Base-by-base conservation (phyloP, 1,140 invertebrate species). In the Lordiphosa clarofinis region DNA sequence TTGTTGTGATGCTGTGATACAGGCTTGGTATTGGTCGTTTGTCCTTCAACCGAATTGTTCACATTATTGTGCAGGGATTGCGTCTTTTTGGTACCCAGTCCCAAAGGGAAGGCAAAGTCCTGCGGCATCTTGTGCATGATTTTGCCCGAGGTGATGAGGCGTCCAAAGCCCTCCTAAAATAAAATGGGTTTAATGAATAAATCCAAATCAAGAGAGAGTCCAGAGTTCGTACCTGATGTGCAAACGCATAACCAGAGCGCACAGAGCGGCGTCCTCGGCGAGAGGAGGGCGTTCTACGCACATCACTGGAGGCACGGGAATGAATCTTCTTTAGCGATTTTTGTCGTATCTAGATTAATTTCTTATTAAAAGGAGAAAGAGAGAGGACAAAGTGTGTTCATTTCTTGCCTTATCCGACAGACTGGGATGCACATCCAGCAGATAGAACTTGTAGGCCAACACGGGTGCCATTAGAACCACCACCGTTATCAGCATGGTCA, bases 221-320 rank as follows among this genome's bases (percentile, higher is more conserved):
- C 15, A 1, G 3, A 2, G 0, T 7, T 4, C 54, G 24, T 6
- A 89, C 88, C 73, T 89, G 86, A 90, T 99, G 98, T 28, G 98
- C 97, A 91, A 99, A 99, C 1, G 98, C 98, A 89, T 99, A 99
- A 35, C 98, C 98, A 0, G 97, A 99, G 10, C 98, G 94, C 38
- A 99, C 92, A 4, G 97, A 98, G 48, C 96, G 93, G 19, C 97
- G 91, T 43, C 94, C 95, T 68, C 96, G 92, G 56, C 96, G 92
- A 0, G 96, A 94, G 8, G 96, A 97, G 2, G 96, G 95, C 46
- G 96, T 96, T 58, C 96, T 92, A 19, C 95, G 90, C 35, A 95
- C 93, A 73, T 95, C 93, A 67, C 95, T 94, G 55, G 93, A 94
- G 56, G 94, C 92, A 42, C 93, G 91, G 0, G 94, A 93, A 60